Evolutionary conservation across 64 coral and sea anemone species (phyloP), one percentile per base, ranked within the genome.

Genomic region (Anthopleura sola): DNA sequence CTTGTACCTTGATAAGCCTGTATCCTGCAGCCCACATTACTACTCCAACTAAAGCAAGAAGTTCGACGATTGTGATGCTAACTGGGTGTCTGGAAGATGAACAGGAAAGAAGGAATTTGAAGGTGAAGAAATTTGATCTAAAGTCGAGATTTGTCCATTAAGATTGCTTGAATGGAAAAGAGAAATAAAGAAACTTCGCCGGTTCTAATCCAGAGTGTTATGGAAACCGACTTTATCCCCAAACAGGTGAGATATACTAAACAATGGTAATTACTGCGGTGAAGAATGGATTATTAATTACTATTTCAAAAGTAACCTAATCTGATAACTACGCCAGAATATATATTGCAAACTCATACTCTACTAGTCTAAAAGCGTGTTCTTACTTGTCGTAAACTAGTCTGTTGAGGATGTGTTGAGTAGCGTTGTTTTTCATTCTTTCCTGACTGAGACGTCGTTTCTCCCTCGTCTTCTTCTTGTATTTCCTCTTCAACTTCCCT

Each of bases 331-430:
- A 71, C n/a, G 11, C n/a, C 6, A 26, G 24, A 71, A 3, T 33
- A 71, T 34, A 69, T 15, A 62, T 62, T 62, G 24, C 21, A n/a
- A 62, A 20, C 55, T 21, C 18, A 18, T 20, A 56, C 55, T 5
- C n/a, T 53, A 7, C 16, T 53, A 17, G n/a, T n/a, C 16, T 14
- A 13, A 53, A 53, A 53, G 50, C 11, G 1, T 71, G 14, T 32
- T 83, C 94, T 92, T 92, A 96, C 94, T 96, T 96, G 87, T 86
- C 89, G 76, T 96, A 96, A 29, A 96, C 84, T 49, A 96, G 75
- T 34, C 88, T 85, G 68, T 96, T 68, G 11, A 96, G 54, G 32
- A 96, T 68, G 28, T 92, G 62, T 64, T 90, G 77, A 20, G 90
- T 96, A 10, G 91, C 48, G 47, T 89, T 92, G 37, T 88, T 85